Base-by-base conservation (phyloP, 2,888 invertebrate genomes). In the Archips crataeganus region DNA sequence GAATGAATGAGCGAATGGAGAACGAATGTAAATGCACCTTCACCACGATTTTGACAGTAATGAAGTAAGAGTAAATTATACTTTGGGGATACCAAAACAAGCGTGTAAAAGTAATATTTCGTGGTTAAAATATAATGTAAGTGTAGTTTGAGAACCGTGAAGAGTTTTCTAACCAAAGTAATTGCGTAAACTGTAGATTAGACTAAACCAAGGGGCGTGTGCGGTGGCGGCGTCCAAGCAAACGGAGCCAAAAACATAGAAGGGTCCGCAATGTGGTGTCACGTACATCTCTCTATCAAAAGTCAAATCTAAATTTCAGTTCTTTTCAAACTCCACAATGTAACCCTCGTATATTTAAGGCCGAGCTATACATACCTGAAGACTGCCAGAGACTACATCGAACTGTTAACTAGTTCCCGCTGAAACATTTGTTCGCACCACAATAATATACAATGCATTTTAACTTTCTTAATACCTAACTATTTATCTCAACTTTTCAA, bases 21-120 rank as follows among this genome's bases (percentile, higher is more conserved):
- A 75, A 80, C 74, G 76, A 81, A 81, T 85, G 84, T 92, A 92
- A 92, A 92, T 92, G 91, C 92, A 91, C 92, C 92, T 87, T 87
- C 91, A 92, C 91, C 91, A 83, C 81, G 78, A 79, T 80, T 79
- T 81, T 72, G 80, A 83, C 75, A 77, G 75, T 77, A 71, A 82
- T 76, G 79, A 82, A 81, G 81, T 75, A 79, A 76, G 82, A 82
- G 81, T 75, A 79, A 75, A 72, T 74, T 74, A 75, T 57, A 78
- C 75, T 81, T 77, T 71, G 79, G 79, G 13, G 34, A 45, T 8
- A 63, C 45, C 47, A 54, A 67, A 61, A 47, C 60, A 66, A 72
- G 67, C 62, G 72, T 72, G 57, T 68, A 67, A 60, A 72, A 57
- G 42, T 51, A 66, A 66, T 23, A 47, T 62, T 60, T 54, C 47